Conservation (phyloP, 2,113 vertebrate genomes). For the Hemichromis elongatus region DNA sequence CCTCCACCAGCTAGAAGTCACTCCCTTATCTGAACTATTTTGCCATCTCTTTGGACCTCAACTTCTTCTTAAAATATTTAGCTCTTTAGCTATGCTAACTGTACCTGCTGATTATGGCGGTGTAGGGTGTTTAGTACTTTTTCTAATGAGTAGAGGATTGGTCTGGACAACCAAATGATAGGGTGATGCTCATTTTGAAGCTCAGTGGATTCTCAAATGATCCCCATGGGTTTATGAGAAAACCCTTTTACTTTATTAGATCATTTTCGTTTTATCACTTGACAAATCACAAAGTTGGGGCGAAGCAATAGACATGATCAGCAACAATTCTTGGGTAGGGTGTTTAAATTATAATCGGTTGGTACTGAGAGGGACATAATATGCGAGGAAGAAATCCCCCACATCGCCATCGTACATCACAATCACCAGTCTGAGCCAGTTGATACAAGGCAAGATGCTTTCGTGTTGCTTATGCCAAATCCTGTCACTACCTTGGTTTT, state of each 20-base stretch:
- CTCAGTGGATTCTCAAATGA: not conserved
- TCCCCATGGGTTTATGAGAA: not conserved
- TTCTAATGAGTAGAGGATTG: not conserved
- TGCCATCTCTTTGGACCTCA: not conserved
- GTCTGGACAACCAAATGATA: not conserved
- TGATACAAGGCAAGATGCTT: not conserved
- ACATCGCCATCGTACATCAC: not conserved
- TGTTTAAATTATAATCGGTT: not conserved
- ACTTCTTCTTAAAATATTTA: not conserved
- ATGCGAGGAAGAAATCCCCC: not conserved
- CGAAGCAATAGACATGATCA: rapidly evolving
- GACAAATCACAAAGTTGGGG: not conserved
- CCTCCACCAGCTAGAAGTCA: not conserved
- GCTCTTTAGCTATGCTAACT: not conserved
- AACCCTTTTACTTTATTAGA: not conserved
- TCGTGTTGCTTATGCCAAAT: not conserved
- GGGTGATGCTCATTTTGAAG: not conserved
- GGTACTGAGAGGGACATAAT: not conserved
- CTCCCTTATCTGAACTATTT: rapidly evolving
- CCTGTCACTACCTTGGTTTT: not conserved
- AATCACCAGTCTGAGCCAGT: not conserved
- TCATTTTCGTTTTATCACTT: not conserved
- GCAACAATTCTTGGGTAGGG: not conserved
- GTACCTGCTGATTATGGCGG: not conserved
- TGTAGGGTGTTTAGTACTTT: not conserved